These are phyloP conservation scores for Osmoderma eremita DNA, from an alignment of 2,888 invertebrate species.

Conservation along the genomic window DNA sequence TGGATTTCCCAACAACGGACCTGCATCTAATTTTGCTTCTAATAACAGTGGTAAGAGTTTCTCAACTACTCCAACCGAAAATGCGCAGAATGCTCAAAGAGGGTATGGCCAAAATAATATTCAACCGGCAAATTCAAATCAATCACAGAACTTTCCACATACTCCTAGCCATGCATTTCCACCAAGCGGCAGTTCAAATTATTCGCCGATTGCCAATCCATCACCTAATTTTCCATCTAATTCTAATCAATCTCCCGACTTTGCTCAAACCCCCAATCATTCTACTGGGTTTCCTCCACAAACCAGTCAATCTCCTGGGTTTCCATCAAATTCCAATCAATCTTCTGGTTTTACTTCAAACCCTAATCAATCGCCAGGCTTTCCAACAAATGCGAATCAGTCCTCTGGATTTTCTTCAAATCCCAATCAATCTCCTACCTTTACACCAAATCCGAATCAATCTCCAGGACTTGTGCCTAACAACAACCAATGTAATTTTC, in stretches of 20 bases:
- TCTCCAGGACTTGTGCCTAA: too few relatives aligned
- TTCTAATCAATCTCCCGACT: constrained; percentile 3
- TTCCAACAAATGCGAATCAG: constrained; percentile 27
- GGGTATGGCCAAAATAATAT: constrained; percentile 13
- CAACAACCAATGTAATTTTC: too few relatives aligned
- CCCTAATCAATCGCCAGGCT: constrained; percentile 21
- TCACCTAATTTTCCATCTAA: constrained; percentile 24
- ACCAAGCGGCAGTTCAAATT: constrained; percentile 1
- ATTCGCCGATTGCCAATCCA: constrained; percentile 41
- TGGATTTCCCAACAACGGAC: constrained; percentile 14
- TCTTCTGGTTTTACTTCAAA: constrained; percentile 29
- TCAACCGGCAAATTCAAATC: constrained; percentile 14
- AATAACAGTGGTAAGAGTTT: constrained; percentile 34
- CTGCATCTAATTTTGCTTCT: constrained; percentile 21
- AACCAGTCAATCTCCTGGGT: constrained; percentile 15
- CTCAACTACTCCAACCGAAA: constrained; percentile 17
- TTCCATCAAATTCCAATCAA: constrained; percentile 16
- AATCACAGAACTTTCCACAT: constrained; percentile 18
- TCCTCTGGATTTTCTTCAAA: constrained; percentile 25
- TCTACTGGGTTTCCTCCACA: constrained; percentile 22
- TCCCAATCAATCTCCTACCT: not conserved
- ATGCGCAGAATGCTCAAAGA: constrained; percentile 14
- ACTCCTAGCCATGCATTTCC: constrained; percentile 2
- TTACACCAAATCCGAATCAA: constrained; percentile 54
- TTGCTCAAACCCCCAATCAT: constrained; percentile 36